Conservation (phyloP, 2,113 vertebrate genomes). For the Oostethus manadensis region DNA sequence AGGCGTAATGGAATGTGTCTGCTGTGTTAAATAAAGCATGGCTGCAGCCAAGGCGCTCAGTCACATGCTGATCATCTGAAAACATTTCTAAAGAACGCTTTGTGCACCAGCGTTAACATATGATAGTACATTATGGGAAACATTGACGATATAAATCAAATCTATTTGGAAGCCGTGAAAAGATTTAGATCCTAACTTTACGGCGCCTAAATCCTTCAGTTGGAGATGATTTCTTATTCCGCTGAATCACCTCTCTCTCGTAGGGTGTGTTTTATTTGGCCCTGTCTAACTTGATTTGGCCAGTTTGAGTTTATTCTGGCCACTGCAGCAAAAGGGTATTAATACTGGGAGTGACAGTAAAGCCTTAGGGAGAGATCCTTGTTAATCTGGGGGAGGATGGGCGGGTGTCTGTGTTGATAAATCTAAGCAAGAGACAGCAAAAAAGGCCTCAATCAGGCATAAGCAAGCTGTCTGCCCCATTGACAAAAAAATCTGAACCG, state of each 20-base stretch:
- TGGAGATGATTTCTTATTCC: conserved; percentile 21
- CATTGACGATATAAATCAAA: conserved; percentile 11
- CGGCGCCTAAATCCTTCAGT: conserved; percentile 12
- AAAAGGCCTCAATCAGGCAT: background rate
- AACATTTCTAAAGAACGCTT: conserved; percentile 21
- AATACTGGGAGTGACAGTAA: conserved; percentile 45
- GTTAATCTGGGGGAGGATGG: conserved; percentile 47
- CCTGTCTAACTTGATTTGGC: conserved; percentile 37
- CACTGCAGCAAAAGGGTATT: conserved; percentile 43
- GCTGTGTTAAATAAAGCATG: conserved; percentile 22
- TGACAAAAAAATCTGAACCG: too few relatives aligned
- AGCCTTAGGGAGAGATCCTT: conserved; percentile 39
- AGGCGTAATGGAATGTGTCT: conserved; percentile 19
- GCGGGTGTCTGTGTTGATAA: conserved; percentile 24
- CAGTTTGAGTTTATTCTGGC: conserved; percentile 45
- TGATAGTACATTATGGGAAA: conserved; percentile 3
- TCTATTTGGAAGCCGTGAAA: conserved; percentile 4
- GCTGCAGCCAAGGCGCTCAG: conserved; percentile 6
- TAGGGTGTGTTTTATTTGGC: conserved; percentile 48
- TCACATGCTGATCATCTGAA: conserved; percentile 47
- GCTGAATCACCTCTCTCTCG: conserved; percentile 16
- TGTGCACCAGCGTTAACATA: background rate
- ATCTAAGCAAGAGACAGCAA: background rate
- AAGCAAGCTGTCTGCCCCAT: background rate
- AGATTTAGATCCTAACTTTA: conserved; percentile 7